Conservation (phyloP, 2,113 vertebrate genomes). For the Chiloscyllium plagiosum region DNA sequence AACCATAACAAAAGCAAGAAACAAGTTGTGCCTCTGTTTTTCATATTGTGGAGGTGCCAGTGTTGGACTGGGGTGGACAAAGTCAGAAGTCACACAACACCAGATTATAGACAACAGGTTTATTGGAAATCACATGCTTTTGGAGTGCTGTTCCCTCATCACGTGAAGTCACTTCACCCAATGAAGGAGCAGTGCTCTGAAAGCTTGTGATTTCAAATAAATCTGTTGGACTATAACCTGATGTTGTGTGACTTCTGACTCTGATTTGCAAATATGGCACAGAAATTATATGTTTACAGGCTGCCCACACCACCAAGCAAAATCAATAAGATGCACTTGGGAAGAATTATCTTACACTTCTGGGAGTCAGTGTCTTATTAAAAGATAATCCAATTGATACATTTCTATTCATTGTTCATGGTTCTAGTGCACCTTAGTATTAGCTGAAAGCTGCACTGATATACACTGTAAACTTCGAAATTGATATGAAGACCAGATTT, state of each 20-base stretch:
- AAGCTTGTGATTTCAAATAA: too few species aligned
- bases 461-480: not conserved
- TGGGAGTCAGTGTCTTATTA: not conserved
- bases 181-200: too few species aligned
- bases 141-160: too few species aligned
- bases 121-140: too few species aligned
- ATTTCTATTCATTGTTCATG: not conserved
- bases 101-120: too few species aligned
- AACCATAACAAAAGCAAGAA: not conserved
- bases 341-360: not conserved
- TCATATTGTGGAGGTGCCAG: not conserved
- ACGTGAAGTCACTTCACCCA: too few species aligned
- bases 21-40: not conserved
- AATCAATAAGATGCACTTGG: not conserved
- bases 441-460: not conserved
- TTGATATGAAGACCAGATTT: not conserved
- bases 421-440: not conserved
- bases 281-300: not conserved
- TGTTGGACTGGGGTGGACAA: too few species aligned
- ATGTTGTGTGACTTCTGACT: not conserved
- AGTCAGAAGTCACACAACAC: too few species aligned
- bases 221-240: too few species aligned
- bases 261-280: not conserved
- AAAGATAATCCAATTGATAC: not conserved
- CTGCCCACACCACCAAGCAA: too few species aligned